Base-by-base conservation (phyloP, 2,113 vertebrate genomes). In the Dolichotis patagonum region DNA sequence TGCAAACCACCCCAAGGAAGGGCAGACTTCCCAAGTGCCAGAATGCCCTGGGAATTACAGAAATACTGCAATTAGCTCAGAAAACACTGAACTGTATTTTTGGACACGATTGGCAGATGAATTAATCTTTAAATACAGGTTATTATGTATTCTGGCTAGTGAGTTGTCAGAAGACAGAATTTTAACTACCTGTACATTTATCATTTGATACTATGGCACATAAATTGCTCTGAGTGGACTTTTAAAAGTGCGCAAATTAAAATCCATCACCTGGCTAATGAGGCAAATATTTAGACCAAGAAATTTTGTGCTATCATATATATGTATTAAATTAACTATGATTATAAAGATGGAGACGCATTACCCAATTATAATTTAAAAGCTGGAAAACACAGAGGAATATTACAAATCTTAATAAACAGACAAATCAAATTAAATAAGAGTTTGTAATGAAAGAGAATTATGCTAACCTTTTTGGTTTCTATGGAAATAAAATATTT, bases 401-500 rank as follows among this genome's bases (percentile, higher is more conserved):
- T 91, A 91, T 73, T 35, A 96, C 67, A 94, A 94, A 63, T 95
- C 85, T 43, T 56, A 63, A 75, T 83, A 13, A 90, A 90, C 38
- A 94, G 91, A 90, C 43, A 75, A 94, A 87, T 11, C 62, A 86
- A 80, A 85, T 65, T 96, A 67, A 96, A 92, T 92, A 81, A 80
- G 96, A 93, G 8, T 80, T 82, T 95, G 8, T 38, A 84, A 90
- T 83, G 8, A 96, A 78, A 91, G 96, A 89, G 24, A 92, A 91
- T 98, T 97, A 95, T 95, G 83, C 20, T 95, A 73, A 82, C 84
- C 32, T 30, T 88, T 88, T 94, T 82, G 9, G 85, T 97, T 98
- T 97, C 90, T 96, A 96, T 97, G 92, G 85, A 94, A 96, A 96
- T 96, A 91, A 96, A 95, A 95, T 89, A 73, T 86, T 96, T 96